Evolutionary conservation across 2,888 invertebrate genomes (phyloP), one percentile per base, ranked within the genome.

Genomic region (Nomada hirtipes): DNA sequence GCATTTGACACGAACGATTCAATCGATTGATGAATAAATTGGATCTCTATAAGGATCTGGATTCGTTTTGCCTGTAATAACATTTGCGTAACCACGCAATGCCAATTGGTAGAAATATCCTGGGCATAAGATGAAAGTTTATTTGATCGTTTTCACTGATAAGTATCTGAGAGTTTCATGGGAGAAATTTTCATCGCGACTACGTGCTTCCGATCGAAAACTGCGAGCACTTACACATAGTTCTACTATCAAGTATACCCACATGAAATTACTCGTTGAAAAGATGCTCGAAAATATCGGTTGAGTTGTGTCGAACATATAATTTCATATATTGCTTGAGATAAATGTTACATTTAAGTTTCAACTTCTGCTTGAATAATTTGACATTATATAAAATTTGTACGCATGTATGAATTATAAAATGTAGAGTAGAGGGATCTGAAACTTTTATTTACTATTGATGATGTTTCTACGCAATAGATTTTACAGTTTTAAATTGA

Each of bases 191-290:
- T 67, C 64, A 78, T 65, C 55, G 64, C 53, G 10, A 11, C 57
- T 64, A 42, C 67, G 65, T 57, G 72, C 55, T 36, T 50, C n/a
- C 74, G 79, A 83, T 76, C 76, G 81, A 78, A 76, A 79, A 78
- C 74, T 55, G 52, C 60, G 42, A 60, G 23, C 67, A 69, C 83
- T 85, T 77, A 77, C 74, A 60, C 53, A 50, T 13, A 69, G 67
- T 53, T 67, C 63, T 50, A 42, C 53, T 50, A 67, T 76, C 36
- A 47, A 52, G 65, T 83, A 79, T 29, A 52, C 42, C 20, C 52
- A 9, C 61, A 18, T 61, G 20, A 60, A 61, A 67, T 63, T 70
- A 44, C 26, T 36, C 11, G n/a, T 18, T 1, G 20, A 13, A 18
- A 13, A 42, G 20, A 11, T 15, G 15, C 20, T 9, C 15, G 15